Evolutionary conservation across 2,888 invertebrate species (phyloP).

Genomic region (Polylopha cassiicola): DNA sequence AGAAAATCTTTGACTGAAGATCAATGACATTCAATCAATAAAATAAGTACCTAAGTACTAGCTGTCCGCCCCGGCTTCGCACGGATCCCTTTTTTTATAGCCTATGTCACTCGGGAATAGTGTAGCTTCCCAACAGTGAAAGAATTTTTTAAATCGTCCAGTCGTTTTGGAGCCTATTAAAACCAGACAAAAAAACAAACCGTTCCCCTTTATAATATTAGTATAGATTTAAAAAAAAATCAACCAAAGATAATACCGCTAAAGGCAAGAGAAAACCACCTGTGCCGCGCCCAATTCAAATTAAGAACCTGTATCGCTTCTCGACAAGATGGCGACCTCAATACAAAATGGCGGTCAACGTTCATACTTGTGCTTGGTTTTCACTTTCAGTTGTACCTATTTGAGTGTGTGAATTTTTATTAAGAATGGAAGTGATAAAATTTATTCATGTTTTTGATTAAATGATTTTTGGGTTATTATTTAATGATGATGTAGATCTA

Average conservation of each 20-base stretch:
- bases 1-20: no score
- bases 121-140: slow-evolving; percentile 3
- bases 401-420: slow-evolving; percentile 4
- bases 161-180: no score
- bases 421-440: not conserved
- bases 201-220: slow-evolving; percentile 1
- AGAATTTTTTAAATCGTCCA: no score
- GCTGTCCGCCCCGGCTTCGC: no score
- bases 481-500: no score
- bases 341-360: slow-evolving; percentile 31
- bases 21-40: no score
- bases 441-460: no score
- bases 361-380: slow-evolving; percentile 12
- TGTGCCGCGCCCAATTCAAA: slow-evolving; percentile 54
- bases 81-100: no score
- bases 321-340: slow-evolving; percentile 52
- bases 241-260: slow-evolving; percentile 29
- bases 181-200: not conserved
- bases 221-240: slow-evolving; percentile 10
- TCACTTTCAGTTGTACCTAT: slow-evolving; percentile 17
- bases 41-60: no score
- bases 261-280: slow-evolving; percentile 57
- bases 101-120: no score
- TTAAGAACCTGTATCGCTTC: slow-evolving; percentile 60
- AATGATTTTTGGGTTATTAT: no score